phyloP scores from a whole-genome alignment of 2,113 vertebrate genomes.

The Triplophysa siluroides region DNA sequence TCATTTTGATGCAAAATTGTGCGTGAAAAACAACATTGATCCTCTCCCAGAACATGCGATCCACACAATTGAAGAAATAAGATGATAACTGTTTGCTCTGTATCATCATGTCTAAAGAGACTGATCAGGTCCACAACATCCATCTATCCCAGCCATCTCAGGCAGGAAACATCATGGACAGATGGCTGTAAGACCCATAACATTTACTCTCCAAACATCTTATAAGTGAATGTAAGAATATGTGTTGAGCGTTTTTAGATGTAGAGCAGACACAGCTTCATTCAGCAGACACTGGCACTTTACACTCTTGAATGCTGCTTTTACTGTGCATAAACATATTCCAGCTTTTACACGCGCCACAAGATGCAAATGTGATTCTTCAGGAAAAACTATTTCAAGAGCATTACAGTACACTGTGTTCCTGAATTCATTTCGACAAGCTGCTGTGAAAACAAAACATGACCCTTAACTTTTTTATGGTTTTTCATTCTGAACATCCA shows the following conservation, averaged over 20 bases:
- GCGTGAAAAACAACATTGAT: background rate
- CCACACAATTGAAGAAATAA: slow-evolving; percentile 26
- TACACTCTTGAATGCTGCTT: no score
- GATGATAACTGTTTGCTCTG: slow-evolving; percentile 33
- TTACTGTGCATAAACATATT: no score
- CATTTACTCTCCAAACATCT: background rate
- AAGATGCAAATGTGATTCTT: no score
- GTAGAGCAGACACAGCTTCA: background rate
- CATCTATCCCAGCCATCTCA: background rate
- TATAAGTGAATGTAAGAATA: background rate
- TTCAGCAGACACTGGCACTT: no score
- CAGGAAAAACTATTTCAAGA: no score
- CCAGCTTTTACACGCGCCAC: no score
- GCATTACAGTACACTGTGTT: no score
- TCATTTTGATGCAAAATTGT: background rate
- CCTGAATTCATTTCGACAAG: no score
- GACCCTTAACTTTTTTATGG: no score
- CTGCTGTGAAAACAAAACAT: no score
- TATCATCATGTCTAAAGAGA: slow-evolving; percentile 38
- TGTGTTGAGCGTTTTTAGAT: background rate
- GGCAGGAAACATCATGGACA: background rate
- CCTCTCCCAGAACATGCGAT: slow-evolving; percentile 26
- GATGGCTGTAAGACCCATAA: background rate
- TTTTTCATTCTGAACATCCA: no score
- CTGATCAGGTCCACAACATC: slow-evolving; percentile 13